Percentiles rank a stretch among this genome's conserved stretches.
Conservation (phyloP, 2,888 invertebrate genomes). For the Lasius platythorax region DNA sequence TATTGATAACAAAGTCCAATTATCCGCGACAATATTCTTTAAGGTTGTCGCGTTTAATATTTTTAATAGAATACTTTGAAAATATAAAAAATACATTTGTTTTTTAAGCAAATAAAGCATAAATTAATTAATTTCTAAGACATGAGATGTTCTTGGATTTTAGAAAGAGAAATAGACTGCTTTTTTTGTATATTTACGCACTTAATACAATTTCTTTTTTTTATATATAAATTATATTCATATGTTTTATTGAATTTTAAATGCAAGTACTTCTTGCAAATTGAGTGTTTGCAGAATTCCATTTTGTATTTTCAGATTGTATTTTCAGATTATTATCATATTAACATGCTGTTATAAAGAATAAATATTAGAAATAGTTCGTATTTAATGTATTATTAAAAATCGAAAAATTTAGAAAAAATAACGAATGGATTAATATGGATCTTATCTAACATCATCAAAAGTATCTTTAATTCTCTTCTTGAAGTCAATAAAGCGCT, state of each 20-base stretch:
- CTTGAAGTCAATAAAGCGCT: conserved; percentile 12
- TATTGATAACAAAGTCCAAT: not conserved
- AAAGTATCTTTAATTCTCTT: conserved; percentile 40
- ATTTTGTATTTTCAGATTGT: conserved; percentile 2
- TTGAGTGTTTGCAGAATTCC: not conserved
- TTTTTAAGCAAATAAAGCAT: not conserved
- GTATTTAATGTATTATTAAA: conserved; percentile 13
- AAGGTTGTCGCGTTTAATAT: not conserved
- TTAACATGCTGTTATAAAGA: not conserved
- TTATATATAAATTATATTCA: not conserved
- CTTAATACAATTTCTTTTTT: not conserved
- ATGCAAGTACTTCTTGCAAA: not conserved
- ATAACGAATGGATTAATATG: not conserved
- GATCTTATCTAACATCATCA: not conserved
- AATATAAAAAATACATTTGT: not conserved
- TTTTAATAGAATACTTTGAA: not conserved
- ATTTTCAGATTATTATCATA: not conserved
- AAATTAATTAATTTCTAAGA: not conserved
- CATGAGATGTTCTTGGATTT: not conserved
- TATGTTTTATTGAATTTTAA: not conserved
- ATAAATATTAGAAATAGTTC: not conserved
- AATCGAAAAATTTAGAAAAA: not conserved
- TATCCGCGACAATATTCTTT: not conserved
- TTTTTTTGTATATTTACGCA: not conserved
- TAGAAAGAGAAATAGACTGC: not conserved